These are phyloP conservation scores for Caenorhabditis sp. DNA, from an alignment of 2,888 invertebrate species.

Conservation along the genomic window DNA sequence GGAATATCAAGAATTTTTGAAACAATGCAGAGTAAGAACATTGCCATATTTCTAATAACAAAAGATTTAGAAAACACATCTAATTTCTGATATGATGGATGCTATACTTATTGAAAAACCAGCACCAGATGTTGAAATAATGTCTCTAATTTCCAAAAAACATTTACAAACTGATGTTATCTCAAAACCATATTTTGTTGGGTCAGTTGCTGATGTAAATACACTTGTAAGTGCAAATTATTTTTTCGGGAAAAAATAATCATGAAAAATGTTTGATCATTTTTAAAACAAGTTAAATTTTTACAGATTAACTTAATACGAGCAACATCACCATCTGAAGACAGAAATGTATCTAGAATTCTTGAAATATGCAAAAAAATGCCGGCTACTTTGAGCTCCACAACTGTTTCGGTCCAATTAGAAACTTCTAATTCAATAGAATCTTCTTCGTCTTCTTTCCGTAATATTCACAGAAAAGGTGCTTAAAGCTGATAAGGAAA, in stretches of 20 bases:
- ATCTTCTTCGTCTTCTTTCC: neutral
- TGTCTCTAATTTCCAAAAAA: slow-evolving; percentile 15
- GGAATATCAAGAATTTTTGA: slow-evolving; percentile 84
- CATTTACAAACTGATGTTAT: slow-evolving; percentile 21
- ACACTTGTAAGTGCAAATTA: slow-evolving; percentile 63
- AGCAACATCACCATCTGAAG: too few relatives aligned
- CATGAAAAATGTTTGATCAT: too few relatives aligned
- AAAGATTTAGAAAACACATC: slow-evolving; percentile 36
- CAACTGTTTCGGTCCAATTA: too few relatives aligned
- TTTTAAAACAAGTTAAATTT: too few relatives aligned
- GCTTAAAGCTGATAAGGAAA: too few relatives aligned
- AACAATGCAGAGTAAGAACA: slow-evolving; percentile 44
- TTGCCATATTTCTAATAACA: neutral
- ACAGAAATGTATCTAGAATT: slow-evolving; percentile 18
- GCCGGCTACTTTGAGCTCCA: slow-evolving; percentile 37
- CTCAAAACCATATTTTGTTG: slow-evolving; percentile 60
- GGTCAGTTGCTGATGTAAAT: slow-evolving; percentile 76
- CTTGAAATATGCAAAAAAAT: slow-evolving; percentile 32
- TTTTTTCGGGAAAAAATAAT: neutral
- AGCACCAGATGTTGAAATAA: slow-evolving; percentile 53
- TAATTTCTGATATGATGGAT: slow-evolving; percentile 62
- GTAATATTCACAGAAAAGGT: slow-evolving; percentile 43
- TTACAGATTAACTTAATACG: too few relatives aligned
- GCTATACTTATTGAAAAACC: slow-evolving; percentile 37
- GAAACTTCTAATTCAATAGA: too few relatives aligned